These are phyloP conservation scores for Acanthisitta chloris DNA, from an alignment of 2,113 vertebrate genomes.

Conservation along the genomic window DNA sequence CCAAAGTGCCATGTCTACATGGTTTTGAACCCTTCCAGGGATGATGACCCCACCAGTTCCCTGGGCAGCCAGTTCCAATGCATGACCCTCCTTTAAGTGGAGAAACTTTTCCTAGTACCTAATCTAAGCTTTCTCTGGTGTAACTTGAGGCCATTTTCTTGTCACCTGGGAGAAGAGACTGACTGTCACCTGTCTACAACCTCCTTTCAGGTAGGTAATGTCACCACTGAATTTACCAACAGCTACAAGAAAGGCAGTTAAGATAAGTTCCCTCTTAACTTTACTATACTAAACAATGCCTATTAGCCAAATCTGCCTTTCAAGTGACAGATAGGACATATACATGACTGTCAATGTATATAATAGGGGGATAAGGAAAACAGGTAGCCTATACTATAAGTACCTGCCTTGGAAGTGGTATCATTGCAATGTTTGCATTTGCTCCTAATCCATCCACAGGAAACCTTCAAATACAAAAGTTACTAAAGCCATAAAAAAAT, in stretches of 20 bases:
- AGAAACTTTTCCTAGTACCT: background rate
- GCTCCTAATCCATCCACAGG: background rate
- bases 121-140: background rate
- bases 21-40: background rate
- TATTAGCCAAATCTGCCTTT: background rate
- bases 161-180: background rate
- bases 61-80: background rate
- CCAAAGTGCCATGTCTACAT: background rate
- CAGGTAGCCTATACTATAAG: background rate
- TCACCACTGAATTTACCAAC: background rate
- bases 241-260: background rate
- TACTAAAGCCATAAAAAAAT: slow-evolving; percentile 31
- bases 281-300: background rate
- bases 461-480: background rate
- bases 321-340: background rate
- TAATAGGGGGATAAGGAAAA: background rate
- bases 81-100: background rate
- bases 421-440: background rate
- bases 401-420: background rate
- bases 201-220: background rate
- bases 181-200: background rate
- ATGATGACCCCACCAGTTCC: background rate
- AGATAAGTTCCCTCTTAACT: background rate
- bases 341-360: background rate
- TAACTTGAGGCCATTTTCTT: background rate